phyloP scores from a whole-genome alignment of 2,888 invertebrate species.

The Patella ulyssiponensis region DNA sequence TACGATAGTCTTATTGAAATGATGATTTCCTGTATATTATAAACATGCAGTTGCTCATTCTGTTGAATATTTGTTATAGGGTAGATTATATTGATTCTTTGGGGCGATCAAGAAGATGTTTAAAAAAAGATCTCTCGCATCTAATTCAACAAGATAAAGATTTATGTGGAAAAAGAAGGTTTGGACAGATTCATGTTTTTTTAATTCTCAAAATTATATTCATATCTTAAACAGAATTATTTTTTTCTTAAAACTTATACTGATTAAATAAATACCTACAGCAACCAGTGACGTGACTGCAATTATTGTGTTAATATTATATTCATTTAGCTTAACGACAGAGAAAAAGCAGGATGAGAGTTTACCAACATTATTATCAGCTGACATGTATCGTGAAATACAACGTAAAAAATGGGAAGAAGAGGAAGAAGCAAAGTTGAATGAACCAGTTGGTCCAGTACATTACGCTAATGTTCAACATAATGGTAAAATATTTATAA shows the following conservation, averaged over 20 bases:
- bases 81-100: conserved; percentile 90
- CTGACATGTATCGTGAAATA: conserved; percentile 77
- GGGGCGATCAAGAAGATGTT: conserved; percentile 88
- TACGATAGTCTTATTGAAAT: too few relatives aligned
- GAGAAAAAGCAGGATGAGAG: conserved; percentile 2
- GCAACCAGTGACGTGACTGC: too few relatives aligned
- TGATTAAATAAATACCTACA: too few relatives aligned
- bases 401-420: conserved; percentile 87
- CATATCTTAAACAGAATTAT: not conserved
- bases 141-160: conserved; percentile 79
- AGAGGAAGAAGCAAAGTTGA: conserved; percentile 77
- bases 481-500: conserved; percentile 77
- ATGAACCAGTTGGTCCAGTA: conserved; percentile 77
- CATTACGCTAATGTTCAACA: conserved; percentile 94
- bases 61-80: conserved; percentile 74
- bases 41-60: too few relatives aligned
- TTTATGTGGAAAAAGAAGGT: conserved; percentile 36
- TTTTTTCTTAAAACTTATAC: too few relatives aligned
- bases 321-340: too few relatives aligned
- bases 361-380: conserved; percentile 73
- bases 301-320: too few relatives aligned
- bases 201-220: too few relatives aligned
- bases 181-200: too few relatives aligned
- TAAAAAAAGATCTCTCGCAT: conserved; percentile 82
- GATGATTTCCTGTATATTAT: too few relatives aligned